Evolutionary conservation across 2,888 invertebrate genomes (phyloP).

Genomic region (Lepetodrilus schrolli): DNA sequence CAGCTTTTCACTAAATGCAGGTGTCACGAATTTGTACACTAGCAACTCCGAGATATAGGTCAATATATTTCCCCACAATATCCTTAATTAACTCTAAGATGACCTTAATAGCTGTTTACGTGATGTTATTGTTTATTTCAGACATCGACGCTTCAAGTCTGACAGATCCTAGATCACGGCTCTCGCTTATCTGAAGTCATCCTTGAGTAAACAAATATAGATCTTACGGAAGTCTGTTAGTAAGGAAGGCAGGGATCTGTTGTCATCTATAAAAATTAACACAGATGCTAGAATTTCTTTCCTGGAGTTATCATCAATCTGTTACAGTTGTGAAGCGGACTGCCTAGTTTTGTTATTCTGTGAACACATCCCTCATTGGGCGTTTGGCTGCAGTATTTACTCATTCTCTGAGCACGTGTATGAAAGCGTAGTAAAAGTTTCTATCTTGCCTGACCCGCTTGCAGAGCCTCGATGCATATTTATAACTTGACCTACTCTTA

Average conservation of each 20-base stretch:
- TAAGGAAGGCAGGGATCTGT: neutral
- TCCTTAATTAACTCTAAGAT: too few species aligned
- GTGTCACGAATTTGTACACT: too few species aligned
- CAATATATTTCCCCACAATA: too few species aligned
- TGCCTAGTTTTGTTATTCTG: neutral
- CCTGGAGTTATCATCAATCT: neutral
- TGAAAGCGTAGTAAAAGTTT: conserved; percentile 22
- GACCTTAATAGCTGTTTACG: neutral
- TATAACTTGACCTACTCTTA: conserved; percentile 15
- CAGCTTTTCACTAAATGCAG: too few species aligned
- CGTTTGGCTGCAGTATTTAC: neutral
- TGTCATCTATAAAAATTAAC: conserved; percentile 4
- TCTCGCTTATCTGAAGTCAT: neutral
- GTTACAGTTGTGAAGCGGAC: neutral
- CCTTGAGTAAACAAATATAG: conserved; percentile 19
- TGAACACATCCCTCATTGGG: neutral
- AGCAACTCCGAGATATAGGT: too few species aligned
- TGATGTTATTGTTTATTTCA: neutral
- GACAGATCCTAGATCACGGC: neutral
- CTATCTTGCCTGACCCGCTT: neutral
- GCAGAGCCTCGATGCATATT: conserved; percentile 5
- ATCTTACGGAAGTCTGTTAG: neutral
- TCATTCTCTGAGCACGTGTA: conserved; percentile 13
- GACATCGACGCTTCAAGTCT: neutral
- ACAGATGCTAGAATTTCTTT: conserved; percentile 18